phyloP scores from a whole-genome alignment of 2,113 vertebrate species.

The Picathartes gymnocephalus region DNA sequence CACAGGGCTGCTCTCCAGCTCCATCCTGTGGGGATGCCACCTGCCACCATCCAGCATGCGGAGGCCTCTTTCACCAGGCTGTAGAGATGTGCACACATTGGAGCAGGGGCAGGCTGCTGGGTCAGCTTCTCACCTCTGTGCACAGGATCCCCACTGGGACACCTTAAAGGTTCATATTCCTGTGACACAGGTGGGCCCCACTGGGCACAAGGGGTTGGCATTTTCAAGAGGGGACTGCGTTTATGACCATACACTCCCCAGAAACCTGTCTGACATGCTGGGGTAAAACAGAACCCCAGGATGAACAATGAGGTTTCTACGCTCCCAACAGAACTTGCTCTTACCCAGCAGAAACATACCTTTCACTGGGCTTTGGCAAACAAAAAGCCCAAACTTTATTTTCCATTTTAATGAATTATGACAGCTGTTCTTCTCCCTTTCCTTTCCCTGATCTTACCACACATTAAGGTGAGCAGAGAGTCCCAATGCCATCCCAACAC shows the following conservation, averaged over 20 bases:
- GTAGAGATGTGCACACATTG: fast-evolving
- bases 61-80: not conserved
- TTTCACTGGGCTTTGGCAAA: not conserved
- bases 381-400: not conserved
- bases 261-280: not conserved
- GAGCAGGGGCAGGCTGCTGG: not conserved
- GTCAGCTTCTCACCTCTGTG: not conserved
- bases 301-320: fast-evolving
- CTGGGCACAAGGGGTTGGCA: not conserved
- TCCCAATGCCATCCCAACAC: fast-evolving
- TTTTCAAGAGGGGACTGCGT: not conserved
- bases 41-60: not conserved
- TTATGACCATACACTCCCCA: not conserved
- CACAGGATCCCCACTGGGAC: not conserved
- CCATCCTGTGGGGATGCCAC: not conserved
- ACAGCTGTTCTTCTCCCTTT: not conserved
- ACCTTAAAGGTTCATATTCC: not conserved
- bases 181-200: not conserved
- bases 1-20: not conserved
- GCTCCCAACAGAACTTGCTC: not conserved
- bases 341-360: not conserved
- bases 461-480: not conserved
- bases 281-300: not conserved
- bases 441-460: not conserved
- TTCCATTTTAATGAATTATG: not conserved